Evolutionary conservation across 2,113 vertebrate genomes (phyloP), one percentile per base, ranked within the genome.

Genomic region (Pithys albifrons): DNA sequence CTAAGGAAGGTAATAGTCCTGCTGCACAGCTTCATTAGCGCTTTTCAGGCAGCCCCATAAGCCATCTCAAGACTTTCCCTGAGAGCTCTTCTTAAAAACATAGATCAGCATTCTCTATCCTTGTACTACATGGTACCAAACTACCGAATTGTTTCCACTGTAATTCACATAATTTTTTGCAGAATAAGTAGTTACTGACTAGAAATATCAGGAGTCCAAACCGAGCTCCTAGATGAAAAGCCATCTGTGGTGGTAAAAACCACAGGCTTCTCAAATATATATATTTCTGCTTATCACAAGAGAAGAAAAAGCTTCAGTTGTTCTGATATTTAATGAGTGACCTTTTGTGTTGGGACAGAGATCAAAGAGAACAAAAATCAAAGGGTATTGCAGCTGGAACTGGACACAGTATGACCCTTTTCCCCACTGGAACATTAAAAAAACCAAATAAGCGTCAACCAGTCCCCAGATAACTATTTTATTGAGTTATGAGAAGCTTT

Each of bases 351-450:
- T 89, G 39, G 46, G 74, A 73, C 54, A 74, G 46, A 90, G 43
- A 90, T 77, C 64, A 95, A 91, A 91, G 37, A 46, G n/a, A 88
- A 61, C 9, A 83, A 88, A 95, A 89, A 88, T 70, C 77, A 89
- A 88, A 94, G 46, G 25, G 9, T 24, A 76, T 15, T 2, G 1
- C n/a, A 66, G 78, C 7, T 31, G 37, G 55, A 52, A 14, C 14
- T 57, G 39, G 24, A 17, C 39, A 66, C 25, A 76, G 2, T 39
- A 66, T 43, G 35, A n/a, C 24, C 17, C 9, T 17, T 52, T 78
- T 79, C 70, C 18, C 39, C 24, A 61, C n/a, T 10, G 14, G 33
- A 94, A 58, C 6, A 19, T 94, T 51, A 55, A 66, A 91, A 70
- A 59, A 7, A 3, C 8, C 3, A 87, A 70, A 59, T 11, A 64